These are phyloP conservation scores for Chamaetylas fuelleborni DNA, from an alignment of 2,113 vertebrate genomes.

Conservation along the genomic window DNA sequence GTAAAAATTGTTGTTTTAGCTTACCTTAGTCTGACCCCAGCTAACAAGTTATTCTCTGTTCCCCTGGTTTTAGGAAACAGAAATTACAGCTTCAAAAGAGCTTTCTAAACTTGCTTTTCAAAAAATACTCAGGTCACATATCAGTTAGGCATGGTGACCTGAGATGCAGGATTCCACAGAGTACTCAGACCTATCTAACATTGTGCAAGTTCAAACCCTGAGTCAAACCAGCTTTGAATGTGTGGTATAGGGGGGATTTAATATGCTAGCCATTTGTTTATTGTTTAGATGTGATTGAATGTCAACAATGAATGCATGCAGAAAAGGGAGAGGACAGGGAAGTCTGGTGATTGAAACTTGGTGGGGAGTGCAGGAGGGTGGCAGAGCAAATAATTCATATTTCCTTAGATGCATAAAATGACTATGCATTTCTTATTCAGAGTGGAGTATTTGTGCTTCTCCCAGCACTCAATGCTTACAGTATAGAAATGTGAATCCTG, in stretches of 20 bases:
- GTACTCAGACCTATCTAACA: neutral
- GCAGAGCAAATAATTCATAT: neutral
- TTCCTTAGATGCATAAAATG: neutral
- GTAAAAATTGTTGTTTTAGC: neutral
- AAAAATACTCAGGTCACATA: rapidly evolving
- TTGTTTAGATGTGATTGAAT: neutral
- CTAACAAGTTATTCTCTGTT: neutral
- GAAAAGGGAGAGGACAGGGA: neutral
- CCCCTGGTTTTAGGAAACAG: neutral
- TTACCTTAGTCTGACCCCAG: neutral
- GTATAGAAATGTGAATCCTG: neutral
- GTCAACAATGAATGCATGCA: neutral
- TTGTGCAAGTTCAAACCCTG: neutral
- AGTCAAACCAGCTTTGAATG: neutral
- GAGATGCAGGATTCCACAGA: neutral
- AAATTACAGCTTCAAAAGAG: neutral
- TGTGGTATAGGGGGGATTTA: neutral
- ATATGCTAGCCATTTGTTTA: neutral
- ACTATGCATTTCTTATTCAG: neutral
- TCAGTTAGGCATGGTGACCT: neutral
- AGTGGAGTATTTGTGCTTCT: neutral
- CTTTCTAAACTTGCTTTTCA: neutral
- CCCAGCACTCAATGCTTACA: neutral
- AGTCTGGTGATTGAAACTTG: neutral
- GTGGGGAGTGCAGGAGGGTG: neutral